phyloP scores from a whole-genome alignment of 2,113 vertebrate species.

The Nansenia antarctica region DNA sequence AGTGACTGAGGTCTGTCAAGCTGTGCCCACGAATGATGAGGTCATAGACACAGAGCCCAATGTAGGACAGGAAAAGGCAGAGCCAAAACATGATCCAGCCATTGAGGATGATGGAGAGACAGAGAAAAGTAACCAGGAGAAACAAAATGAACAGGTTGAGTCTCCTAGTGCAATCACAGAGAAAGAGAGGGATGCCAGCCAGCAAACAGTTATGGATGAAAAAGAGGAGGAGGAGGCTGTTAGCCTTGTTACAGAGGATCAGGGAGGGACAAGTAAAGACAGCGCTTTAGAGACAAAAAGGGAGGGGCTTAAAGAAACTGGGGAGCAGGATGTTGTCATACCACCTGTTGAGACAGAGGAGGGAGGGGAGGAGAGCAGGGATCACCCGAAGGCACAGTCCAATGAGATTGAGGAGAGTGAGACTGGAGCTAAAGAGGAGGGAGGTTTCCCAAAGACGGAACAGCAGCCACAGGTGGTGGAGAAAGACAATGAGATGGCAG shows the following conservation, averaged over 20 bases:
- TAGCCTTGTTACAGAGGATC: background rate
- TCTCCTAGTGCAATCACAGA: background rate
- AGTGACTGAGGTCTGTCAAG: background rate
- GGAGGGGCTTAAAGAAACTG: background rate
- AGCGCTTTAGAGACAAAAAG: background rate
- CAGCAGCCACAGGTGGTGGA: rapidly evolving
- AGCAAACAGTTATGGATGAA: background rate
- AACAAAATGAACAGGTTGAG: background rate
- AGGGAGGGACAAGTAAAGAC: background rate
- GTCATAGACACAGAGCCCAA: background rate
- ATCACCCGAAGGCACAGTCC: background rate
- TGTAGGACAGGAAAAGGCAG: background rate
- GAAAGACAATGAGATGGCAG: background rate
- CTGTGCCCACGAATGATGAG: background rate
- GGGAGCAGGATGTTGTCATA: background rate
- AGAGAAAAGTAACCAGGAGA: background rate
- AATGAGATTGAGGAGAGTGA: background rate
- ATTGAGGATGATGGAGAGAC: background rate
- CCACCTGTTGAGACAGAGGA: background rate
- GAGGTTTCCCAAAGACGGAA: background rate
- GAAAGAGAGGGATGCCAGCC: background rate
- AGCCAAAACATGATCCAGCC: background rate
- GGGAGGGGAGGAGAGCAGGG: background rate
- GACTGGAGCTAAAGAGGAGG: background rate
- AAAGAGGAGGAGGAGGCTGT: background rate